phyloP scores from a whole-genome alignment of 2,113 vertebrate genomes.

The Condylura cristata region DNA sequence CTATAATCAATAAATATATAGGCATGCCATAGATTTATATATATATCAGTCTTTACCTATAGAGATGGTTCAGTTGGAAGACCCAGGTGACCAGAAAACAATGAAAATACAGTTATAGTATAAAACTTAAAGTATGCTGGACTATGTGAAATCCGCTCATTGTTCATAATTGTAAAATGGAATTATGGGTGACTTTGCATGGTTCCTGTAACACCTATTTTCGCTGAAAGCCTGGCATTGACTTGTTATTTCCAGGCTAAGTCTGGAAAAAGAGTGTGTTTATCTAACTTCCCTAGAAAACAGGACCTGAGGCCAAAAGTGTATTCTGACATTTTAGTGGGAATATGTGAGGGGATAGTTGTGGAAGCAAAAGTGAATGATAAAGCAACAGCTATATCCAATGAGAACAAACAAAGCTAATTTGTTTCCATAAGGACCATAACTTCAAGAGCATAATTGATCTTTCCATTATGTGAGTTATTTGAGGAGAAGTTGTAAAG shows the following conservation, averaged over 20 bases:
- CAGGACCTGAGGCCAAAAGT: background rate
- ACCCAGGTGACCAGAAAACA: background rate
- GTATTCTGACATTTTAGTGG: background rate
- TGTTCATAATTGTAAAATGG: background rate
- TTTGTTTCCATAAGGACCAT: background rate
- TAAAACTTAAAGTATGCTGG: background rate
- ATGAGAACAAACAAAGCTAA: background rate
- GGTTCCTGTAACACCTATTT: background rate
- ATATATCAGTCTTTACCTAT: background rate
- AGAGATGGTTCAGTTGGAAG: background rate
- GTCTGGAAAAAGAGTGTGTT: background rate
- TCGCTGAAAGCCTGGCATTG: background rate
- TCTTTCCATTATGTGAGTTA: background rate
- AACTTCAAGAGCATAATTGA: background rate
- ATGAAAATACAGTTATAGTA: background rate
- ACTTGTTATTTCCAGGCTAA: background rate
- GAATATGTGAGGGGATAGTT: background rate
- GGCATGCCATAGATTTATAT: background rate
- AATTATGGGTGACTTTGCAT: background rate
- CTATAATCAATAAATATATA: background rate
- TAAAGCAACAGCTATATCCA: background rate
- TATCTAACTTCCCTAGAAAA: background rate
- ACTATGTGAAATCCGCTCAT: background rate
- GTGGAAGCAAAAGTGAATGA: background rate
- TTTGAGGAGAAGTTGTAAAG: background rate